Evolutionary conservation across 2,888 invertebrate genomes (phyloP), one percentile per base, ranked within the genome.

Genomic region (Synergus gifuensis): DNA sequence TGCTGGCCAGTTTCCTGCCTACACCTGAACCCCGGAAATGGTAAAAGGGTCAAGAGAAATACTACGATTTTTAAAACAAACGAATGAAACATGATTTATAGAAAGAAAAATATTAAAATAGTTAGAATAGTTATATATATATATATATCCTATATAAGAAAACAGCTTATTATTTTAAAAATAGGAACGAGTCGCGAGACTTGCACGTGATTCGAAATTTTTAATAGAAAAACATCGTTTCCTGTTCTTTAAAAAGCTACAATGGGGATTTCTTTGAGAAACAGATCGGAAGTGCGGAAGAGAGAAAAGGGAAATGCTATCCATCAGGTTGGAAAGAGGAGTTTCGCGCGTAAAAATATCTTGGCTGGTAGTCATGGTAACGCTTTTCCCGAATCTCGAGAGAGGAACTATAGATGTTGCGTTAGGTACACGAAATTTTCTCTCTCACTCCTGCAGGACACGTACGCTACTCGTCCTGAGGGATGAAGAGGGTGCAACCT

Each of bases 401-500:
- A 85, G 87, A 46, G 85, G 86, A 77, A 77, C 46, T 49, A 62
- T 58, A 49, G 81, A 40, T 60, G 66, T 44, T 54, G 76, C 77
- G 64, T 66, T 66, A 63, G 63, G 79, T 69, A 69, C 49, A 78
- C 78, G 77, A 77, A 69, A 49, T 46, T 64, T 8, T 69, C 69
- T 69, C 76, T 84, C 78, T 84, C 81, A 79, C 80, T 84, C 80
- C 87, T 86, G 86, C 87, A 86, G 87, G 85, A 89, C 88, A 89
- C 89, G 88, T 89, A 89, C 88, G 83, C 83, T 78, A 79, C 83
- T 81, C 82, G 82, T 87, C 84, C 85, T 84, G 87, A 86, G 87
- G 85, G 85, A 85, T 64, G 86, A 87, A 83, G 88, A 89, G 88
- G 89, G 87, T 88, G 87, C 88, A 87, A 87, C 85, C 87, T 88